Percentiles rank a stretch among this genome's conserved stretches.
Conservation (phyloP, 2,113 vertebrate genomes). For the Sinosuthora webbiana region DNA sequence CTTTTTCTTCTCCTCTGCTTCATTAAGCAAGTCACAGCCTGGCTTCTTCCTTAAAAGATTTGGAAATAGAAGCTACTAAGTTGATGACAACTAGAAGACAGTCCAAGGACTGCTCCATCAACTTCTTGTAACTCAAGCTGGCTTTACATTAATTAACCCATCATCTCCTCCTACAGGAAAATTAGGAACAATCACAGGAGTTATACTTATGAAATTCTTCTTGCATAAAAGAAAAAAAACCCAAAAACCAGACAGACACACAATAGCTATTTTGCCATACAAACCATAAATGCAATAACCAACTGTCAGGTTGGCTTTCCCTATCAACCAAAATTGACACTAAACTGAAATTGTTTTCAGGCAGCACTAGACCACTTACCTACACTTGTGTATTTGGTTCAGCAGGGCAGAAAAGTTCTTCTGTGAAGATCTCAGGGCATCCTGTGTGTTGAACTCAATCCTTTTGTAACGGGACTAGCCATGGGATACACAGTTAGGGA, state of each 20-base stretch:
- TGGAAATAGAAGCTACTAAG: neutral
- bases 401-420: slow-evolving; percentile 74
- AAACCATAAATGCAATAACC: rapidly evolving
- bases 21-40: neutral
- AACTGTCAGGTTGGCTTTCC: neutral
- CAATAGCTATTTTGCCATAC: neutral
- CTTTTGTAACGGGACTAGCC: slow-evolving; percentile 68
- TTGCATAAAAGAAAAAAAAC: neutral
- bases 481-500: neutral
- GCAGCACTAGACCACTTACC: slow-evolving; percentile 55
- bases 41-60: neutral
- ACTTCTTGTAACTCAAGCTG: neutral
- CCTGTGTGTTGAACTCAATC: slow-evolving; percentile 64
- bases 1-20: neutral
- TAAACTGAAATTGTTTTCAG: neutral
- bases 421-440: slow-evolving; percentile 68
- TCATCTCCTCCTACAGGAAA: neutral
- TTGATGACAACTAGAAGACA: neutral
- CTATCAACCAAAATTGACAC: neutral
- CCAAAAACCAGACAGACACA: neutral
- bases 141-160: neutral
- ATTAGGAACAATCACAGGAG: neutral
- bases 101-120: neutral
- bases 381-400: slow-evolving; percentile 75
- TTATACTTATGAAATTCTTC: neutral